These are phyloP conservation scores for Oostethus manadensis DNA, from an alignment of 2,113 vertebrate species.

Conservation along the genomic window DNA sequence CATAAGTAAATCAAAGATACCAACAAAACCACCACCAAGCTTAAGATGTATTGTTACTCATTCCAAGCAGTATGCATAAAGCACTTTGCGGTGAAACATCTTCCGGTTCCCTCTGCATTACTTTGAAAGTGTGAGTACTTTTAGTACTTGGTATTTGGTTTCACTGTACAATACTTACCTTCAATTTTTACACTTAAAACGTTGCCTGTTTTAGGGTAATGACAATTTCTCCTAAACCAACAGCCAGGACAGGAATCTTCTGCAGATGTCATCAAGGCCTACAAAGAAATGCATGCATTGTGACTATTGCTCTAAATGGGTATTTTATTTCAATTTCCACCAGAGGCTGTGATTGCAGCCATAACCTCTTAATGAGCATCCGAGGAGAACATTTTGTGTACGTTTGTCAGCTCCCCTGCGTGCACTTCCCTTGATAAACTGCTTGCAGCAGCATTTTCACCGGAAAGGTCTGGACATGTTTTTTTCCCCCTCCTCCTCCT, in stretches of 20 bases:
- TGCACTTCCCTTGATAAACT: conserved; percentile 38
- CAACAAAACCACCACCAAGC: too few relatives aligned
- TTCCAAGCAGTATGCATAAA: too few relatives aligned
- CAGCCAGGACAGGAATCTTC: conserved; percentile 8
- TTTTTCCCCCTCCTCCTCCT: not conserved
- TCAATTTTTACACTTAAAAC: too few relatives aligned
- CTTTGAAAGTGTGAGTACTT: too few relatives aligned
- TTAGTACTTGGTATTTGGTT: too few relatives aligned
- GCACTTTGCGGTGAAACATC: too few relatives aligned
- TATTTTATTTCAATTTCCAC: conserved; percentile 46
- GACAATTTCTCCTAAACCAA: not conserved
- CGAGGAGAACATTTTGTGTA: conserved; percentile 19
- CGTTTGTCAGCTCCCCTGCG: conserved; percentile 36
- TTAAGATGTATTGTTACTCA: too few relatives aligned
- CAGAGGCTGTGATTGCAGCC: conserved; percentile 41
- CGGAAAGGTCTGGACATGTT: conserved; percentile 20
- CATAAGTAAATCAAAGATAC: not conserved
- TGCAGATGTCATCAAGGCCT: conserved; percentile 11
- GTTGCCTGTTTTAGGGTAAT: too few relatives aligned
- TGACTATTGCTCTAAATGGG: conserved; percentile 24
- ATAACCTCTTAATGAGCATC: conserved; percentile 40
- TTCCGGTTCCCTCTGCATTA: too few relatives aligned
- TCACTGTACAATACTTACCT: too few relatives aligned
- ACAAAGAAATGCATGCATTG: conserved; percentile 11
- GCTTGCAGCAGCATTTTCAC: conserved; percentile 35